A percentile compares a stretch with the other conserved stretches of the same genome.
Evolutionary conservation across 2,113 vertebrate genomes (phyloP).

Genomic region (Seriola dumerili): DNA sequence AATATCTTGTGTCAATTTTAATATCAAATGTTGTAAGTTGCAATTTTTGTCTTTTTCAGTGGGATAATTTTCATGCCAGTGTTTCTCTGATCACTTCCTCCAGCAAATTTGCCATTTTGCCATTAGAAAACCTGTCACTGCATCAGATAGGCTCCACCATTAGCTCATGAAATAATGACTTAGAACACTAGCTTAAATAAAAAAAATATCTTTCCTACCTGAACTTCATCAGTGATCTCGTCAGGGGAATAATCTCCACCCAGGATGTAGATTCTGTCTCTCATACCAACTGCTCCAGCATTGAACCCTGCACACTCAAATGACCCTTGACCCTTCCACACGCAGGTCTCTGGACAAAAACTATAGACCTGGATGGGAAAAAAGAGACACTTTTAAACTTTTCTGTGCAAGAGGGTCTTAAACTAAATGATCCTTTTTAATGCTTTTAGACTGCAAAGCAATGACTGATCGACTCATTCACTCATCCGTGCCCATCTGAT

Average conservation of each 20-base stretch:
- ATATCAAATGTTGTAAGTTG: no score
- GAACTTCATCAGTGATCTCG: slow-evolving; percentile 96
- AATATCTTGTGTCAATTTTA: background rate
- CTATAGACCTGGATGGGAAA: slow-evolving; percentile 87
- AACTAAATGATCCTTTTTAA: background rate
- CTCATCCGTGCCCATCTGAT: background rate
- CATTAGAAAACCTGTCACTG: background rate
- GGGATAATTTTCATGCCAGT: no score
- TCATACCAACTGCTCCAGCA: slow-evolving; percentile 92
- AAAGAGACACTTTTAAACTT: background rate
- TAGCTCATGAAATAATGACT: background rate
- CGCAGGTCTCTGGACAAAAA: slow-evolving; percentile 94
- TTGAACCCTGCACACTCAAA: slow-evolving; percentile 99
- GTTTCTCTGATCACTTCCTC: background rate
- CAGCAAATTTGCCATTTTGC: background rate
- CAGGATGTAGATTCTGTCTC: slow-evolving; percentile 95
- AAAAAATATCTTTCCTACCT: slow-evolving; percentile 58
- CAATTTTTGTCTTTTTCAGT: no score
- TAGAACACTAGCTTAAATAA: background rate
- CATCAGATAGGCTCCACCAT: background rate
- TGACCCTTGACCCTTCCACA: slow-evolving; percentile 96
- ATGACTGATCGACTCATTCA: background rate
- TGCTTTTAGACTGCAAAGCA: background rate
- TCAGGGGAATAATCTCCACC: slow-evolving; percentile 98
- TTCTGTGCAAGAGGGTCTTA: background rate